Percentiles rank a stretch among this genome's conserved stretches.
phyloP scores from a whole-genome alignment of 1,140 invertebrate species.

The Lycorma delicatula region DNA sequence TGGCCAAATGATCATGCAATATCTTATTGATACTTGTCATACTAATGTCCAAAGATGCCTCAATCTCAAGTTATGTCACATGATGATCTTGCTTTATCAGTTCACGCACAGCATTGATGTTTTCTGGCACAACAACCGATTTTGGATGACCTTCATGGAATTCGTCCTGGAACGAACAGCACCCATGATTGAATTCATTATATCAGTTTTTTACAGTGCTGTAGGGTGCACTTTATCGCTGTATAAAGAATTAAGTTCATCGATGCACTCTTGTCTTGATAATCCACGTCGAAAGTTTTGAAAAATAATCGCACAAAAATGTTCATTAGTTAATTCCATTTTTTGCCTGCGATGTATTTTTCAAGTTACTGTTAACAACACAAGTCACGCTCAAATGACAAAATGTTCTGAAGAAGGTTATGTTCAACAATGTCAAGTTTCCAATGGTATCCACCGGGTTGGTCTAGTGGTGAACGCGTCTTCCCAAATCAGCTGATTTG shows the following conservation, averaged over 20 bases:
- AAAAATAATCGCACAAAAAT: no score
- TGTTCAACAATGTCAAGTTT: no score
- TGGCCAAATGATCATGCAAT: conserved; percentile 21
- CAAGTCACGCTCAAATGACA: no score
- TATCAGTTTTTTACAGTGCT: not conserved
- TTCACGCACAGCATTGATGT: conserved; percentile 23
- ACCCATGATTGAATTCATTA: conserved; percentile 10
- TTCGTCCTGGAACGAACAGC: conserved; percentile 9
- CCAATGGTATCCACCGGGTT: no score
- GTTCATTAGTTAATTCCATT: no score
- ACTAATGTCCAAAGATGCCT: conserved; percentile 10
- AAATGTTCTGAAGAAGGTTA: no score
- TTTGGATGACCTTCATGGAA: conserved; percentile 26
- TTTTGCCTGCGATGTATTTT: no score
- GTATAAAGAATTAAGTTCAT: conserved; percentile 3
- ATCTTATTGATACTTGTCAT: conserved; percentile 19
- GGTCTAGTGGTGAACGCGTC: no score
- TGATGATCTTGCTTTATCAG: conserved; percentile 21
- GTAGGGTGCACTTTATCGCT: not conserved
- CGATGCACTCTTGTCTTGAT: no score
- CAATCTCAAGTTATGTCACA: conserved; percentile 19
- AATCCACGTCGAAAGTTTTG: no score
- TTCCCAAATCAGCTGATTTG: no score
- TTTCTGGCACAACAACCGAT: conserved; percentile 27
- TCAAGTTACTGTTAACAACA: no score